Evolutionary conservation across 2,113 vertebrate species (phyloP), one percentile per base, ranked within the genome.

Genomic region (Lamprologus callipterus): DNA sequence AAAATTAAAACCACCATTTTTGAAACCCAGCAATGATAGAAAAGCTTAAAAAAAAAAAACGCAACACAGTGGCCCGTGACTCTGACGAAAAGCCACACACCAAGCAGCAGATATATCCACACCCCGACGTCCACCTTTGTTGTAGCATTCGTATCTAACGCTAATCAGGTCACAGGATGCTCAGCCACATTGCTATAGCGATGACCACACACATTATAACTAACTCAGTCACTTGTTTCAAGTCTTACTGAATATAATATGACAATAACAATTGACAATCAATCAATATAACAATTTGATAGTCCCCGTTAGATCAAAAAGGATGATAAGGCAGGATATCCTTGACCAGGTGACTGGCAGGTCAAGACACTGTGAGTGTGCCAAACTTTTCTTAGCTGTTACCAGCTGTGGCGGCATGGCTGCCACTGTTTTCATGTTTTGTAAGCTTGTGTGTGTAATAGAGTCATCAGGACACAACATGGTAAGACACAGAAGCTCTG

Each of bases 41-140:
- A 58, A 58, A 16, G 8, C 8, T 16, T 3, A 0, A 2, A 55
- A 57, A 58, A 57, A 28, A 26, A 31, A 0, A 31, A 1, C 0
- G 0, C 16, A 60, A 33, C 16, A 63, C 2, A 33, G 4, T 63
- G 31, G 58, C 17, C 58, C 6, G 17, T 63, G 58, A 63, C 31
- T 63, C 58, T 63, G 31, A 63, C 5, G 0, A 33, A 63, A 63
- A 19, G 57, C 58, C 58, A 33, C 28, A 63, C 9, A 33, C 28
- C 28, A 6, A 33, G 58, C 58, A 63, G 58, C 58, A 63, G 16
- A 63, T 63, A 7, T 11, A 5, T 7, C 58, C 9, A 33, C 17
- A 35, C 58, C 58, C 31, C 17, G 0, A 63, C 9, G 9, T 63
- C 31, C 58, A 35, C 16, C 58, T 63, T 63, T 63, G 31, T 63